Base-by-base conservation (phyloP, 2,888 invertebrate species). In the Gortyna flavago region DNA sequence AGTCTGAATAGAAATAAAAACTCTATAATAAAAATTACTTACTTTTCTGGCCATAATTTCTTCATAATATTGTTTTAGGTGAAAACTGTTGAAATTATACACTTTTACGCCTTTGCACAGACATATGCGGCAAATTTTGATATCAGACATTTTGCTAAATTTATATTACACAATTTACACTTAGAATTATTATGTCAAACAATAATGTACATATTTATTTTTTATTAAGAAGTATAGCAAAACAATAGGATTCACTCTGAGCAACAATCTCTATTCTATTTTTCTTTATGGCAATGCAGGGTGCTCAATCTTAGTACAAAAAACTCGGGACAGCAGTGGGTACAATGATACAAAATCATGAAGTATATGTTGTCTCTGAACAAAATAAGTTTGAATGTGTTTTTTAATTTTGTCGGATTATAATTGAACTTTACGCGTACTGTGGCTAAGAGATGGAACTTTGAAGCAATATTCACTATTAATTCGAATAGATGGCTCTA, bases 61-160 rank as follows among this genome's bases (percentile, higher is more conserved):
- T 90, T 95, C 95, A 82, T 95, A 95, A 88, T 92, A 94, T 4
- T 89, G 89, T 87, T 93, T 93, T 7, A 95, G 87, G 71, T 93
- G 91, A 86, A 89, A 94, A 81, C 87, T 90, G 86, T 93, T 88
- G 68, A 89, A 91, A 72, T 90, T 90, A 81, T 92, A 95, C 74
- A 93, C 83, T 91, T 93, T 95, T 9, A 91, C 89, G 67, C 92
- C 93, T 16, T 93, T 93, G 64, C 90, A 86, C 68, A 95, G 86
- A 81, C 95, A 95, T 84, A 95, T 93, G 57, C 95, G 90, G 77
- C 95, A 95, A 83, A 95, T 90, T 87, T 93, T 94, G 11, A 93
- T 79, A 38, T 93, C 89, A 48, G 90, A 80, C 93, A 93, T 93
- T 75, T 80, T 86, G 13, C 1, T 68, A 8, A 1, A 66, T n/a